A percentile compares a stretch with the other conserved stretches of the same genome.
Conservation (phyloP, 2,113 vertebrate genomes). For the Puntigrus tetrazona region DNA sequence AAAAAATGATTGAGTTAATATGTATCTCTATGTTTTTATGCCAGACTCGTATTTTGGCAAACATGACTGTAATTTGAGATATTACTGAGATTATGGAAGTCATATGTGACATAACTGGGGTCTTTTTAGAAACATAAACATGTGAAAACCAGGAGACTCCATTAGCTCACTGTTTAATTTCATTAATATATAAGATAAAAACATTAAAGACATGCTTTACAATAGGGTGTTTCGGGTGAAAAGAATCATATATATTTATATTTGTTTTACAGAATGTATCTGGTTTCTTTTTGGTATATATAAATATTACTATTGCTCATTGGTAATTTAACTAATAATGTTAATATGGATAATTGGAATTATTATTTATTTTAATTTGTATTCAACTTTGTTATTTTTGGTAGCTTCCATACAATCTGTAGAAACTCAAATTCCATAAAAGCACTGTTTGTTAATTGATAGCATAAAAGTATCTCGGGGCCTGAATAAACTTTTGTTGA, state of each 20-base stretch:
- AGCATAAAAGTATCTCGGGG: neutral
- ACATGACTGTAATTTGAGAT: neutral
- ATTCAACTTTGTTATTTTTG: neutral
- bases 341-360: neutral
- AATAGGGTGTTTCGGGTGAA: neutral
- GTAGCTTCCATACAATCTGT: neutral
- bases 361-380: neutral
- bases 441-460: neutral
- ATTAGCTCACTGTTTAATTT: neutral
- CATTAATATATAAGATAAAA: neutral
- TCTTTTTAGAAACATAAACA: neutral
- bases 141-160: neutral
- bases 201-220: neutral
- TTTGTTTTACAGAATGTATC: no score
- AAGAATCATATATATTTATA: no score
- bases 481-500: neutral
- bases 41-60: neutral
- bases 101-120: neutral
- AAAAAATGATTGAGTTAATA: neutral
- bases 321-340: neutral
- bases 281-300: no score
- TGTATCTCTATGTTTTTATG: neutral
- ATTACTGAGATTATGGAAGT: neutral
- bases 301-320: neutral
- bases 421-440: neutral